Conservation (phyloP, 2,113 vertebrate species). For the Harpagus bidentatus region DNA sequence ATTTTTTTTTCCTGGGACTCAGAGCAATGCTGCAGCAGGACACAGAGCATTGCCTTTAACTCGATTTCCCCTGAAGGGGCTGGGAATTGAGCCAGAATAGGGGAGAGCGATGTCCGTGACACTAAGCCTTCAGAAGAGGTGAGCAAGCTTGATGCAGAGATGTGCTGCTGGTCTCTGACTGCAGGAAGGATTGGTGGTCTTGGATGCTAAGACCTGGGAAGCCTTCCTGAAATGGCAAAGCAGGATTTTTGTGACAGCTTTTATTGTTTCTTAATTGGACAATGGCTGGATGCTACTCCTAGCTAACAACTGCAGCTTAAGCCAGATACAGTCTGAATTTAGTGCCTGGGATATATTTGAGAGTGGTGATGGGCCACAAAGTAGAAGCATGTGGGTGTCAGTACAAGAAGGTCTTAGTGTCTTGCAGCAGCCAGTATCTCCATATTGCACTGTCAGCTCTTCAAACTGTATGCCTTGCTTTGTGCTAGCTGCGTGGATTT, state of each 20-base stretch:
- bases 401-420: background rate
- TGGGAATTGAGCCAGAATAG: slow-evolving; percentile 1
- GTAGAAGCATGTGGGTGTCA: background rate
- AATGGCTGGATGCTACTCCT: background rate
- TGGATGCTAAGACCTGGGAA: background rate
- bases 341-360: background rate
- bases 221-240: background rate
- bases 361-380: background rate
- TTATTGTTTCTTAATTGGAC: slow-evolving; percentile 7
- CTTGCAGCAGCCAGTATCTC: background rate
- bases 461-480: too few relatives aligned
- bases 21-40: background rate
- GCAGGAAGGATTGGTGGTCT: background rate
- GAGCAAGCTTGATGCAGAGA: background rate
- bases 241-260: background rate
- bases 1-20: background rate
- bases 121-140: background rate
- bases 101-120: background rate
- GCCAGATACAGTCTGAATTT: background rate
- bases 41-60: background rate
- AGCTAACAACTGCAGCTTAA: background rate
- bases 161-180: background rate
- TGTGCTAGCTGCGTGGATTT: background rate
- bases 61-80: background rate
- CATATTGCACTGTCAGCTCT: background rate